A percentile compares a stretch with the other conserved stretches of the same genome.
These are phyloP conservation scores for Chionis minor DNA, from an alignment of 2,113 vertebrate genomes.

Conservation along the genomic window DNA sequence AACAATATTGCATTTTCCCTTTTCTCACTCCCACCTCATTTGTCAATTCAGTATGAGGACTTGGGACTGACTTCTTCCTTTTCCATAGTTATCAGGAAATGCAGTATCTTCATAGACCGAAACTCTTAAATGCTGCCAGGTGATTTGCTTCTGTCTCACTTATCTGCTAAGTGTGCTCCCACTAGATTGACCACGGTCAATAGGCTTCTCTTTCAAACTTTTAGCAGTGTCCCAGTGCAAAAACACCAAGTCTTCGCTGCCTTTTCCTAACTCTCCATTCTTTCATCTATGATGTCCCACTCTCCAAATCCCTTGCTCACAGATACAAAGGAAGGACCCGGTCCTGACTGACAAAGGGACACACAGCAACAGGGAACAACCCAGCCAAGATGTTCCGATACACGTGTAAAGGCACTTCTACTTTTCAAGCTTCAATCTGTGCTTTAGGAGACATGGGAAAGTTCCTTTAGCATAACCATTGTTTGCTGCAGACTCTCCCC, in stretches of 20 bases:
- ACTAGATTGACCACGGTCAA: neutral
- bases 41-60: neutral
- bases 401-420: neutral
- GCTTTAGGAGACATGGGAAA: neutral
- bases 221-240: neutral
- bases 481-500: neutral
- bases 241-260: neutral
- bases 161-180: neutral
- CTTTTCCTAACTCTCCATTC: neutral
- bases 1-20: neutral
- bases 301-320: neutral
- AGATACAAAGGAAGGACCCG: neutral
- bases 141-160: neutral
- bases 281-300: fast-evolving
- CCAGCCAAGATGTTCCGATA: neutral
- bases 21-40: neutral
- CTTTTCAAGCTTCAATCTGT: neutral
- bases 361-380: neutral
- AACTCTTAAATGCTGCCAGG: neutral
- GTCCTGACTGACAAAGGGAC: neutral
- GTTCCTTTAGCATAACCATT: neutral
- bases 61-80: neutral
- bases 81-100: neutral
- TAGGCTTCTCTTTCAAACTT: neutral
- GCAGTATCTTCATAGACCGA: neutral